Percentiles rank a stretch among this genome's conserved stretches.
These are phyloP conservation scores for Coracopsis vasa DNA, from an alignment of 2,113 vertebrate genomes.

Conservation along the genomic window DNA sequence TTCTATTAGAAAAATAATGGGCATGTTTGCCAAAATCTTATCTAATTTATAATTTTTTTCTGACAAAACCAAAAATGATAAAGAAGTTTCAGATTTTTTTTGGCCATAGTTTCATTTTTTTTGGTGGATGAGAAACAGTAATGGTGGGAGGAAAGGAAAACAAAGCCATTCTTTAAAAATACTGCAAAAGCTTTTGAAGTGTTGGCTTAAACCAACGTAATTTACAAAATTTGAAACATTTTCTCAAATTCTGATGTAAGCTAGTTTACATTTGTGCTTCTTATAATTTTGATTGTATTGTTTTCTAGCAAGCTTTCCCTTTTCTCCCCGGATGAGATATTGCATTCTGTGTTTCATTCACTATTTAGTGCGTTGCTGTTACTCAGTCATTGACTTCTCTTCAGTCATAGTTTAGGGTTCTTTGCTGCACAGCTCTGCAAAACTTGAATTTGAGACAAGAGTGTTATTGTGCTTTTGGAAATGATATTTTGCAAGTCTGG, in stretches of 20 bases:
- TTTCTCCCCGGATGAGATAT: not conserved
- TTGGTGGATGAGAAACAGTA: not conserved
- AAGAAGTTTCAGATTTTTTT: not conserved
- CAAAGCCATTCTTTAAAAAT: not conserved
- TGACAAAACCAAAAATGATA: not conserved
- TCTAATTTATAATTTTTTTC: not conserved
- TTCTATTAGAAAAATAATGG: not conserved
- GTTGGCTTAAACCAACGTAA: not conserved
- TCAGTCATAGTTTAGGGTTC: not conserved
- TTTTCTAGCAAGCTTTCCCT: not conserved
- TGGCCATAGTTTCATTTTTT: not conserved
- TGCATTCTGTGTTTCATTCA: not conserved
- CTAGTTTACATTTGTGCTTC: not conserved
- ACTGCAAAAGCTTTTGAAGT: not conserved
- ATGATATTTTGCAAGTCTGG: not conserved
- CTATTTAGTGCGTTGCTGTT: not conserved
- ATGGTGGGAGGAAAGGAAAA: not conserved
- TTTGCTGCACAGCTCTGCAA: not conserved
- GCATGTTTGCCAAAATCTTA: not conserved
- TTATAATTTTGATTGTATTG: not conserved
- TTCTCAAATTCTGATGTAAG: not conserved
- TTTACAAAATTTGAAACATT: not conserved
- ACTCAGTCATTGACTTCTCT: not conserved
- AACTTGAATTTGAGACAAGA: constrained; percentile 24
- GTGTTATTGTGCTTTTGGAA: constrained; percentile 22